Percentiles rank a stretch among this genome's conserved stretches.
Conservation (phyloP, 2,888 invertebrate species). For the Habroteleia sp. region DNA sequence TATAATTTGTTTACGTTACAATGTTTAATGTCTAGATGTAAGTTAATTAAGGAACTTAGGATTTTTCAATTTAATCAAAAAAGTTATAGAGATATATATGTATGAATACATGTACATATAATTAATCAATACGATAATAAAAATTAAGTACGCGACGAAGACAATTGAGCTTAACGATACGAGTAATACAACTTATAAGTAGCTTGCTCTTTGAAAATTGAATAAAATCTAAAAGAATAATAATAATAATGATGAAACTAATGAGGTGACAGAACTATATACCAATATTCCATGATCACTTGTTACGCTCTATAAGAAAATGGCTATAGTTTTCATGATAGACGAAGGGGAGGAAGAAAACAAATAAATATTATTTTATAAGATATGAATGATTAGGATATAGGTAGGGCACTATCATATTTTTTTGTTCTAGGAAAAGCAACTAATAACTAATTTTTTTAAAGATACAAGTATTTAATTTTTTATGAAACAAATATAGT, state of each 20-base stretch:
- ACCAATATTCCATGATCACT: slow-evolving; percentile 64
- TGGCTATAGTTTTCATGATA: slow-evolving; percentile 69
- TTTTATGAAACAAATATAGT: slow-evolving; percentile 44
- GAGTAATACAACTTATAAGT: slow-evolving; percentile 46
- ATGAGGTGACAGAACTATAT: slow-evolving; percentile 9
- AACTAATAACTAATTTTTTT: slow-evolving; percentile 70
- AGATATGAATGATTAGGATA: slow-evolving; percentile 73
- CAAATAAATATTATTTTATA: slow-evolving; percentile 68
- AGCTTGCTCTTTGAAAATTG: slow-evolving; percentile 64
- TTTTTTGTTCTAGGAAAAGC: slow-evolving; percentile 69
- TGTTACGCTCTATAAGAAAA: slow-evolving; percentile 70
- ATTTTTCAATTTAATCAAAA: slow-evolving; percentile 77
- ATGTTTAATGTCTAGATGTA: slow-evolving; percentile 65
- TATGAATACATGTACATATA: slow-evolving; percentile 33
- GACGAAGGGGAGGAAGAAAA: slow-evolving; percentile 25
- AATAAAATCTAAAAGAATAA: slow-evolving; percentile 11
- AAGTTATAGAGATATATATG: slow-evolving; percentile 51
- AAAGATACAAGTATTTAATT: slow-evolving; percentile 75
- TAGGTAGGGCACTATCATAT: slow-evolving; percentile 80
- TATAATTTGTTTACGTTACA: slow-evolving; percentile 58
- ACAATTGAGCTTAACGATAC: slow-evolving; percentile 51
- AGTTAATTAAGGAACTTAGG: slow-evolving; percentile 68
- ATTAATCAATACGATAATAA: slow-evolving; percentile 26
- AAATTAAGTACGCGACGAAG: slow-evolving; percentile 27
- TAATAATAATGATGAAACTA: background rate